Conservation (phyloP, 2,113 vertebrate genomes). For the Sceloporus undulatus region DNA sequence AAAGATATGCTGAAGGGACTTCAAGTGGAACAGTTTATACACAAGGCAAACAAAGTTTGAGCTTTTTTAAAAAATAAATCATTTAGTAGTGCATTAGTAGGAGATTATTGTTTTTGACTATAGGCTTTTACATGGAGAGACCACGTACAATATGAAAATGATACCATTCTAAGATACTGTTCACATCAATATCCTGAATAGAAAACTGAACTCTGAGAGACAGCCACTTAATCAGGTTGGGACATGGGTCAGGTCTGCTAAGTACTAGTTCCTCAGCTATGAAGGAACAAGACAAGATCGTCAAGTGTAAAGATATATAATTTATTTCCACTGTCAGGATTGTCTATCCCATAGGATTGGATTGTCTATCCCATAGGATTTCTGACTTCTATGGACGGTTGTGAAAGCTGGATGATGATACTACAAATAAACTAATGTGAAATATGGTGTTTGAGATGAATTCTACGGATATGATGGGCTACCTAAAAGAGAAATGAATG, state of each 20-base stretch:
- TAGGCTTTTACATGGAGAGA: not conserved
- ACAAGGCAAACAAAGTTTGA: constrained; percentile 8
- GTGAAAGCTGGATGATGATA: too few species aligned
- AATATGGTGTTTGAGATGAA: too few species aligned
- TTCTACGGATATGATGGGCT: too few species aligned
- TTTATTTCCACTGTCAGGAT: too few species aligned
- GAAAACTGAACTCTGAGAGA: not conserved
- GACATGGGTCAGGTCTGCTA: not conserved
- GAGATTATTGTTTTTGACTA: not conserved
- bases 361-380: too few species aligned
- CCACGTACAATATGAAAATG: not conserved
- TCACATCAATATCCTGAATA: not conserved
- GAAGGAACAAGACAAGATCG: too few species aligned
- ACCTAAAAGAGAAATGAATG: too few species aligned
- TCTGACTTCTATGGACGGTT: too few species aligned
- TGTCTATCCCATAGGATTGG: too few species aligned
- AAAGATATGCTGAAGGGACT: constrained; percentile 14
- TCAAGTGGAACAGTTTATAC: not conserved
- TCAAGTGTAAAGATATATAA: too few species aligned
- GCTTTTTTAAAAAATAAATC: not conserved
- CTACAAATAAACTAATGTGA: too few species aligned
- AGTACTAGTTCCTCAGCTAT: too few species aligned
- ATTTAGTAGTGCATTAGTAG: not conserved
- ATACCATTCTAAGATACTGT: not conserved
- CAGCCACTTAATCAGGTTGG: not conserved